Evolutionary conservation across 2,888 invertebrate genomes (phyloP).

Genomic region (Suillia variegata): DNA sequence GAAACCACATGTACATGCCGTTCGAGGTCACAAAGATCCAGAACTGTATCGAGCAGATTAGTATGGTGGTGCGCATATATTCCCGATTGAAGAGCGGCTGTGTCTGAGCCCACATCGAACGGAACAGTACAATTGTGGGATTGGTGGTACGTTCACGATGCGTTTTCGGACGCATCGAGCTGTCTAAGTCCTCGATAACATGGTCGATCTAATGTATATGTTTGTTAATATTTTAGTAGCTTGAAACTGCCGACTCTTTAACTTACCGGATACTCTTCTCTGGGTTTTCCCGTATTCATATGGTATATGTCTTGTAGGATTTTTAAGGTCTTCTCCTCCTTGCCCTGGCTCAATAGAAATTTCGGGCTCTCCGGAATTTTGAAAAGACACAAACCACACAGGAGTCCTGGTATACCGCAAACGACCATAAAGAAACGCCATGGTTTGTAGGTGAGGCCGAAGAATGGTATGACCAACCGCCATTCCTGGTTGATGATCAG

Average conservation of each 20-base stretch:
- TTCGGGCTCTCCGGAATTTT: constrained; percentile 56
- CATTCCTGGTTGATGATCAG: constrained; percentile 51
- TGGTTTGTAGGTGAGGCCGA: constrained; percentile 47
- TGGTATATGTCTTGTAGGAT: constrained; percentile 43
- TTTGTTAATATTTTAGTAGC: background rate
- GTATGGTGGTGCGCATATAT: constrained; percentile 44
- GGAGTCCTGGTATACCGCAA: constrained; percentile 48
- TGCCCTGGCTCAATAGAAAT: constrained; percentile 45
- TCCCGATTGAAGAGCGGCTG: constrained; percentile 47
- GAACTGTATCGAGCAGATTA: constrained; percentile 52
- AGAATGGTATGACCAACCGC: constrained; percentile 39
- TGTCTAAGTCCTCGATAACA: constrained; percentile 40
- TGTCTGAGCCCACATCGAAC: constrained; percentile 54
- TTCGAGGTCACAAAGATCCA: constrained; percentile 48
- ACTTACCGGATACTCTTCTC: constrained; percentile 39
- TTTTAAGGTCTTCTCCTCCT: constrained; percentile 42
- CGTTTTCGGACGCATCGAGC: constrained; percentile 27
- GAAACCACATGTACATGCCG: constrained; percentile 57
- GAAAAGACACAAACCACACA: constrained; percentile 42
- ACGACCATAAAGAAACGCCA: constrained; percentile 54
- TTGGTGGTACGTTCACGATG: constrained; percentile 1
- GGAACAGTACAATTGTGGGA: constrained; percentile 28
- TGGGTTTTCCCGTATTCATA: constrained; percentile 33
- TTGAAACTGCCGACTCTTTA: background rate
- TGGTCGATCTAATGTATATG: constrained; percentile 29